Conservation (phyloP, 1,140 invertebrate genomes). For the Pogonomyrmex barbatus region DNA sequence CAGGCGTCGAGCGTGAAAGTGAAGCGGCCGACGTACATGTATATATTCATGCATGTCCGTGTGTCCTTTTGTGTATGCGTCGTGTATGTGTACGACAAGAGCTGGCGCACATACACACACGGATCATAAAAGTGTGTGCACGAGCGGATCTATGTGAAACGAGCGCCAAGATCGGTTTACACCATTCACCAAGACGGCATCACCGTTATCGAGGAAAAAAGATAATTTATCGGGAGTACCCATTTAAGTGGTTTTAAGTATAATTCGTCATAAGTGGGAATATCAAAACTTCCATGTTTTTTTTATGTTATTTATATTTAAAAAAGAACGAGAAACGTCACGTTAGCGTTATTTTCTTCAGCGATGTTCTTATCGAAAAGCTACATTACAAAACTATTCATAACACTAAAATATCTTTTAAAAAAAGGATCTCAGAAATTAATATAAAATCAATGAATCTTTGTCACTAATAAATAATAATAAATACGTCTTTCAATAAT, state of each 20-base stretch:
- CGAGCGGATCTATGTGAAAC: constrained; percentile 53
- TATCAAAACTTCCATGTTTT: not conserved
- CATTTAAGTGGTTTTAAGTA: not conserved
- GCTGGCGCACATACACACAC: not conserved
- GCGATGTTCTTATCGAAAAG: not conserved
- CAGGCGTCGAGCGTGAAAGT: constrained; percentile 64
- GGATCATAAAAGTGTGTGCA: constrained; percentile 12
- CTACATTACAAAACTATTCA: not conserved
- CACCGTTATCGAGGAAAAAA: constrained; percentile 22
- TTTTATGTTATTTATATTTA: no score
- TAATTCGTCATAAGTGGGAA: not conserved
- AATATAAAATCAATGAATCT: not conserved
- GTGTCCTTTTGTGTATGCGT: not conserved
- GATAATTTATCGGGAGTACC: constrained; percentile 27
- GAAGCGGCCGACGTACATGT: constrained; percentile 42
- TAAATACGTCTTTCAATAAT: not conserved
- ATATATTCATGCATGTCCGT: not conserved
- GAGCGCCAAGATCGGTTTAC: constrained; percentile 44
- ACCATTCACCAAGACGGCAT: constrained; percentile 47
- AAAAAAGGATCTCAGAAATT: not conserved
- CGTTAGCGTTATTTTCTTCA: not conserved
- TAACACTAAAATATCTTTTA: not conserved
- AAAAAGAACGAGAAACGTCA: not conserved
- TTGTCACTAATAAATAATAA: not conserved
- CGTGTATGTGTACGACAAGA: not conserved